A percentile compares a stretch with the other conserved stretches of the same genome.
Evolutionary conservation across 2,797 vertebrate species (phyloP).

Genomic region (Eidolon dupreanum): DNA sequence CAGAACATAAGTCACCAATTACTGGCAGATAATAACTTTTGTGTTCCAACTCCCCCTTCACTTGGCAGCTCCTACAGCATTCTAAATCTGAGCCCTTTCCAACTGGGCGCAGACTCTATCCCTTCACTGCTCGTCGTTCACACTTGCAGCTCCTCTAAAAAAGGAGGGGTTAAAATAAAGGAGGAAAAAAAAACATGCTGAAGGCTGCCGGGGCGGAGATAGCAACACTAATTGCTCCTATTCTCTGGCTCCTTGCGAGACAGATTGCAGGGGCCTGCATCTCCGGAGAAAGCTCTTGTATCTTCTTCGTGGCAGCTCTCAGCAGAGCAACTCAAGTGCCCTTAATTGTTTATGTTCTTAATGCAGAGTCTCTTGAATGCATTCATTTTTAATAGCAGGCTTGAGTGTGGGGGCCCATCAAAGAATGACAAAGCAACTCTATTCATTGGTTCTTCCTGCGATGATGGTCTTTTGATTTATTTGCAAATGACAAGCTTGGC

Average conservation of each 20-base stretch:
- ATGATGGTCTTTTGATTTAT: conserved; percentile 88
- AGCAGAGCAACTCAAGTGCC: conserved; percentile 86
- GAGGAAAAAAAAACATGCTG: not conserved
- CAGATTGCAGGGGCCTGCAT: conserved; percentile 79
- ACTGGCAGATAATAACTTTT: conserved; percentile 58
- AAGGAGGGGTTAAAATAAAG: conserved; percentile 65
- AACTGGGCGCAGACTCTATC: conserved; percentile 17
- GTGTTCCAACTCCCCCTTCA: conserved; percentile 26
- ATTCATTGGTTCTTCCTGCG: conserved; percentile 83
- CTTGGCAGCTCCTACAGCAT: conserved; percentile 51
- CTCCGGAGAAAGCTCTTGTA: conserved; percentile 81
- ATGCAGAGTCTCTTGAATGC: conserved; percentile 88
- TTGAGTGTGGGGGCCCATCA: conserved; percentile 86
- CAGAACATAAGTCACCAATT: conserved; percentile 68
- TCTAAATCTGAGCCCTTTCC: conserved; percentile 55
- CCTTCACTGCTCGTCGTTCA: conserved; percentile 54
- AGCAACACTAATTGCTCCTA: conserved; percentile 82
- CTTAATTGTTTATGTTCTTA: conserved; percentile 91
- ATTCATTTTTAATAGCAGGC: conserved; percentile 90
- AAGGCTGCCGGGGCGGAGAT: conserved; percentile 71
- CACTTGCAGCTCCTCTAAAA: conserved; percentile 54
- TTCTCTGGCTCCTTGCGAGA: conserved; percentile 81
- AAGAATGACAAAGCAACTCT: conserved; percentile 86
- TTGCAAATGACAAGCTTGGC: conserved; percentile 87
- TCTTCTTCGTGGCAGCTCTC: conserved; percentile 84